Conservation (phyloP, 2,888 invertebrate genomes). For the Sussaba pulchella region DNA sequence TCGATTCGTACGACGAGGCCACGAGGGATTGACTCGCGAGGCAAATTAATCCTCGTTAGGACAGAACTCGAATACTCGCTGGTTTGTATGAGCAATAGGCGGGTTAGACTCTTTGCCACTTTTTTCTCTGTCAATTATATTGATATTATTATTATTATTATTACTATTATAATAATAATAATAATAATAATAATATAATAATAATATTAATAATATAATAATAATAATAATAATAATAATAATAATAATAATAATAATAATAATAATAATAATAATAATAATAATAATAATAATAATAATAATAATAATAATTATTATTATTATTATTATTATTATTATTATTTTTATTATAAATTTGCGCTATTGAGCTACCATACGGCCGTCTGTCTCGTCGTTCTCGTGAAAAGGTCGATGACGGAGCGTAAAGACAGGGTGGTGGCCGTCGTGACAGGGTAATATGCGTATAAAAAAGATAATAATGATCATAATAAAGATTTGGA, state of each 20-base stretch:
- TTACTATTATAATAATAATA: not conserved
- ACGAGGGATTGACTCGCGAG: not conserved
- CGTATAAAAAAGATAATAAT: constrained; percentile 4
- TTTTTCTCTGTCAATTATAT: not conserved
- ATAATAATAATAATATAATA: too few relatives aligned
- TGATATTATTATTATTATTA: constrained; percentile 9
- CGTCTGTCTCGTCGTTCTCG: constrained; percentile 7
- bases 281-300: not conserved
- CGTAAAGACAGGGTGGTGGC: constrained; percentile 62
- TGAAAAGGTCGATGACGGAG: constrained; percentile 63
- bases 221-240: too few relatives aligned
- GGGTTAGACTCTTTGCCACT: not conserved
- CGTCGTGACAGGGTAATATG: constrained; percentile 63
- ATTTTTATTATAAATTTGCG: not conserved
- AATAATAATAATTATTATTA: not conserved
- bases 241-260: too few relatives aligned
- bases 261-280: too few relatives aligned
- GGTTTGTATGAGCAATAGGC: constrained; percentile 12
- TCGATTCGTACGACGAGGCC: constrained; percentile 9
- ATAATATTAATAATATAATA: too few relatives aligned
- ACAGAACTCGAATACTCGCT: constrained; percentile 6
- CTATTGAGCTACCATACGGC: constrained; percentile 9
- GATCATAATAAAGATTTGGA: not conserved
- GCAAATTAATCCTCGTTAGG: constrained; percentile 22
- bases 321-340: too few relatives aligned